Evolutionary conservation across 1,140 invertebrate genomes (phyloP).

Genomic region (Eurosta solidaginis): DNA sequence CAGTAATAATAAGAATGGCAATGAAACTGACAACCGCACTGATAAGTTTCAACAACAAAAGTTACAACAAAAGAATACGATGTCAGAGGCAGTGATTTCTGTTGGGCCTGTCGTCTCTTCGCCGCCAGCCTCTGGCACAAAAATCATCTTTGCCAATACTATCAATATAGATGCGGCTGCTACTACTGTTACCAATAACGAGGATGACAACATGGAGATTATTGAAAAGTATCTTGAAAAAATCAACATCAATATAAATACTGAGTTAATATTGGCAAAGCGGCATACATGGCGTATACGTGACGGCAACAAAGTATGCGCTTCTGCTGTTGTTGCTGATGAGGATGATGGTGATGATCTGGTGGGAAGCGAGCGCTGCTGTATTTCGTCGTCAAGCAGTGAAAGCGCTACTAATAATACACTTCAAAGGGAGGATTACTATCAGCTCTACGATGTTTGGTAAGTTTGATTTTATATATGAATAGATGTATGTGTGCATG

Average conservation of each 20-base stretch:
- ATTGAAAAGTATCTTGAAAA: conserved; percentile 56
- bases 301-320: background rate
- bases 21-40: background rate
- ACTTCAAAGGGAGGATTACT: conserved; percentile 41
- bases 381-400: too few relatives aligned
- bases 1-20: background rate
- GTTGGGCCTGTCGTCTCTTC: too few relatives aligned
- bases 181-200: conserved; percentile 7
- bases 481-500: background rate
- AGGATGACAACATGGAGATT: conserved; percentile 38
- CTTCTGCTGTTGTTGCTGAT: background rate
- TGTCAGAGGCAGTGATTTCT: too few relatives aligned
- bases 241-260: conserved; percentile 57
- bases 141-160: too few relatives aligned
- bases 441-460: conserved; percentile 54
- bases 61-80: background rate
- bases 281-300: conserved; percentile 37
- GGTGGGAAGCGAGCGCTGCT: background rate
- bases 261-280: conserved; percentile 55
- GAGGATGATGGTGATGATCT: background rate
- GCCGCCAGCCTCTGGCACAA: too few relatives aligned
- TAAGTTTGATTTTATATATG: conserved; percentile 37
- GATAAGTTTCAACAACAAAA: background rate
- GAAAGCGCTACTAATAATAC: conserved; percentile 31
- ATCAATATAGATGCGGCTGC: too few relatives aligned